phyloP scores from a whole-genome alignment of 2,888 invertebrate species.

The Eurytoma californica region DNA sequence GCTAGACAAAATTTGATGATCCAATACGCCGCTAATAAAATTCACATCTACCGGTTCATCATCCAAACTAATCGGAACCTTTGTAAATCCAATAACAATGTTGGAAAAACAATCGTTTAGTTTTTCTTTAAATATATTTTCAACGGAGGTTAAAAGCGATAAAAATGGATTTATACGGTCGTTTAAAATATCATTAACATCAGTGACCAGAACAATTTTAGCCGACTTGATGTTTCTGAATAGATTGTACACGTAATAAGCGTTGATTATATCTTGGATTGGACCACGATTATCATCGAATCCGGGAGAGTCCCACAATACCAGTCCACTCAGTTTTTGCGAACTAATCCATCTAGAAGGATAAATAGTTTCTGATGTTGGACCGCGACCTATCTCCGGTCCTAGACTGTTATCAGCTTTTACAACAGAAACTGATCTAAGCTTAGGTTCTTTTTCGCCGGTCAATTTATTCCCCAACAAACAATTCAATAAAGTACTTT shows the following conservation, averaged over 20 bases:
- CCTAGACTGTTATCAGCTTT: neutral
- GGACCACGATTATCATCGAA: neutral
- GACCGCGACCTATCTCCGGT: neutral
- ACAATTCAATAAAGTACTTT: constrained; percentile 14
- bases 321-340: neutral
- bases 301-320: constrained; percentile 16
- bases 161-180: neutral
- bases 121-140: neutral
- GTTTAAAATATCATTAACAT: constrained; percentile 5
- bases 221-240: constrained; percentile 14
- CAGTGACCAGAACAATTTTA: constrained; percentile 25
- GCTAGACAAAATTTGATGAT: neutral
- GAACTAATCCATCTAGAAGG: neutral
- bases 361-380: neutral
- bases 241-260: constrained; percentile 17
- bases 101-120: constrained; percentile 2
- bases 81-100: constrained; percentile 24
- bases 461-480: neutral
- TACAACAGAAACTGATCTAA: neutral
- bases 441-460: neutral
- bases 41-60: neutral
- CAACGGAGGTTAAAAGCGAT: neutral
- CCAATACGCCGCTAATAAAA: neutral
- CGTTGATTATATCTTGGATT: constrained; percentile 23
- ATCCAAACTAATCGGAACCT: constrained; percentile 12